Evolutionary conservation across 37 sponge, comb jelly and placozoan genomes (phyloP), one percentile per base, ranked within the genome.

Genomic region (Bolinopsis microptera): DNA sequence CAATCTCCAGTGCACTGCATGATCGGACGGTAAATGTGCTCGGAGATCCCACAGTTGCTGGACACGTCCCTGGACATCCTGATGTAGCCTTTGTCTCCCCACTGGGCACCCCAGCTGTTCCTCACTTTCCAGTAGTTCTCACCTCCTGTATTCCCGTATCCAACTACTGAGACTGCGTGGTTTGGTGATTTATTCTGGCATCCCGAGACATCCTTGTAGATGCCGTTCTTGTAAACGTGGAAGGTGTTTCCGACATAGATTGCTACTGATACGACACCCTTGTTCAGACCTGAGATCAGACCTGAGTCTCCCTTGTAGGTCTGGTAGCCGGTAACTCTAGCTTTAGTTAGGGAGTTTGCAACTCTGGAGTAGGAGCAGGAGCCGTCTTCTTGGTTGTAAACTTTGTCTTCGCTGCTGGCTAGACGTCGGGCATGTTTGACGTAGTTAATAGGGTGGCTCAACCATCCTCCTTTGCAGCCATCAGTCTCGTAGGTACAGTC

Each of bases 401-500:
- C 21, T 32, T 9, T 35, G 32, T 34, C 80, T 3, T 16, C 9
- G 21, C 21, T 77, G 22, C 33, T 32, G 33, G 80, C 80, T 32
- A 77, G 80, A 13, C 80, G 27, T 32, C 32, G 35, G 22, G 80
- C 34, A 21, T 77, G 32, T 32, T 32, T 27, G 21, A 77, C 80
- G 37, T 77, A 32, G 27, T 33, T 32, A 36, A 77, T 33, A 77
- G 80, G 80, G 3, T 77, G 18, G 5, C 32, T 32, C 35, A 77
- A 3, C 21, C 32, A 77, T 0, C 80, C 80, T 32, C 80, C 80
- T 1, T 35, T 1, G 21, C 80, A 77, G 21, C 80, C 80, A 34
- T 77, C 18, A 2, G 23, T 3, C 80, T 77, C 80, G 35, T 77
- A 77, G 27, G 80, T 77, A 32, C 80, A 77, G 80, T 77, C 80